Evolutionary conservation across 2,797 vertebrate genomes (phyloP).

Genomic region (Alcedo atthis): DNA sequence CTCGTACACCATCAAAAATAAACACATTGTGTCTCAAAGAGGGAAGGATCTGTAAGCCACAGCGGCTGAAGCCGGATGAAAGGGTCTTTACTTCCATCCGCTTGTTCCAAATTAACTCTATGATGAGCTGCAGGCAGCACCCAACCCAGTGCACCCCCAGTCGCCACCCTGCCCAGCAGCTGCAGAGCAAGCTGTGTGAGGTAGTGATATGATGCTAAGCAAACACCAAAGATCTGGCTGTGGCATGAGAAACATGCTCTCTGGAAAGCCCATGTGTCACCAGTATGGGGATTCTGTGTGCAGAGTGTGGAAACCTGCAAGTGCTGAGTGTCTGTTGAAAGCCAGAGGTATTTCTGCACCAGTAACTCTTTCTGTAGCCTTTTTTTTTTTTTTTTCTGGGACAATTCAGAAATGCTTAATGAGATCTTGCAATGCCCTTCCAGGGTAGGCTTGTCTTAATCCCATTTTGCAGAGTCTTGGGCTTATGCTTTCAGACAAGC

Average conservation of each 20-base stretch:
- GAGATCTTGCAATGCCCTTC: not conserved
- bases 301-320: not conserved
- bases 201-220: not conserved
- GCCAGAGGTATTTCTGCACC: not conserved
- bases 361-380: not conserved
- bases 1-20: not conserved
- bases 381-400: not conserved
- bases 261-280: not conserved
- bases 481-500: not conserved
- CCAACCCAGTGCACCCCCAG: rapidly evolving
- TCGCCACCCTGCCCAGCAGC: rapidly evolving
- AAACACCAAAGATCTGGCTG: not conserved
- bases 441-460: slow-evolving; percentile 29
- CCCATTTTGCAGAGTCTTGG: slow-evolving; percentile 31
- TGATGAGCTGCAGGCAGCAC: not conserved
- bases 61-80: not conserved
- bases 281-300: not conserved
- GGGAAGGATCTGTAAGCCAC: not conserved
- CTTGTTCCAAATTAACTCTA: not conserved
- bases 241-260: not conserved
- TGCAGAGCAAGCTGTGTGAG: not conserved
- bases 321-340: not conserved
- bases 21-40: slow-evolving; percentile 13
- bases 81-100: not conserved
- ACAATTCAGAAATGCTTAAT: not conserved